Evolutionary conservation across 2,797 vertebrate genomes (phyloP).

Genomic region (Crocidura indochinensis): DNA sequence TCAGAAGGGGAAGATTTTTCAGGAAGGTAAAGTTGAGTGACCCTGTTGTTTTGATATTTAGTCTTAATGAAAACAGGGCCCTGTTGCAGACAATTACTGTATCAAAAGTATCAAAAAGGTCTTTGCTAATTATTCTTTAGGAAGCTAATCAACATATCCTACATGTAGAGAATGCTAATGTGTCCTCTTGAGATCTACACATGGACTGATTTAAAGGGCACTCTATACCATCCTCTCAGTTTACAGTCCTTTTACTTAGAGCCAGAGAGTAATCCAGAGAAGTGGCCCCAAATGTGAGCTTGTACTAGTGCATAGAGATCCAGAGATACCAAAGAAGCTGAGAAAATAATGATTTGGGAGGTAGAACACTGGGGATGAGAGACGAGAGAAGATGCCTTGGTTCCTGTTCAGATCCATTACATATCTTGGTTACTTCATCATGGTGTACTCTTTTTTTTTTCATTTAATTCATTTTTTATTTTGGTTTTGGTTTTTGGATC

Average conservation of each 20-base stretch:
- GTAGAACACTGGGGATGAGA: background rate
- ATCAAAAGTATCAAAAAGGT: slow-evolving; percentile 66
- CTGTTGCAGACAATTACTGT: slow-evolving; percentile 63
- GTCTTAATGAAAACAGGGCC: slow-evolving; percentile 70
- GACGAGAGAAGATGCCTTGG: no score
- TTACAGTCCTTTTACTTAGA: background rate
- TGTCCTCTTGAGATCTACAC: slow-evolving; percentile 19
- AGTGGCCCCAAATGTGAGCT: background rate
- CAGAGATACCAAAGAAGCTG: background rate
- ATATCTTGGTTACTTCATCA: background rate
- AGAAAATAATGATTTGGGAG: background rate
- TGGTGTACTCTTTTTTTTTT: background rate
- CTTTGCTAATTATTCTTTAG: slow-evolving; percentile 75
- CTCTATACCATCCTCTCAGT: background rate
- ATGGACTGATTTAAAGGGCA: background rate
- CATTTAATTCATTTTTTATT: no score
- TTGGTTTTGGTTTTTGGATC: no score
- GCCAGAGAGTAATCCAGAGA: fast-evolving
- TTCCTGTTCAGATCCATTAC: no score
- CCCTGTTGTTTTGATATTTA: slow-evolving; percentile 74
- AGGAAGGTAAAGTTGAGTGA: slow-evolving; percentile 77
- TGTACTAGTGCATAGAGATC: background rate
- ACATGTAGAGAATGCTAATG: slow-evolving; percentile 61
- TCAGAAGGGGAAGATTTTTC: slow-evolving; percentile 78
- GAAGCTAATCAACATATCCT: slow-evolving; percentile 73